phyloP scores from a whole-genome alignment of 2,888 invertebrate species.

The Cantharis flavilabris region DNA sequence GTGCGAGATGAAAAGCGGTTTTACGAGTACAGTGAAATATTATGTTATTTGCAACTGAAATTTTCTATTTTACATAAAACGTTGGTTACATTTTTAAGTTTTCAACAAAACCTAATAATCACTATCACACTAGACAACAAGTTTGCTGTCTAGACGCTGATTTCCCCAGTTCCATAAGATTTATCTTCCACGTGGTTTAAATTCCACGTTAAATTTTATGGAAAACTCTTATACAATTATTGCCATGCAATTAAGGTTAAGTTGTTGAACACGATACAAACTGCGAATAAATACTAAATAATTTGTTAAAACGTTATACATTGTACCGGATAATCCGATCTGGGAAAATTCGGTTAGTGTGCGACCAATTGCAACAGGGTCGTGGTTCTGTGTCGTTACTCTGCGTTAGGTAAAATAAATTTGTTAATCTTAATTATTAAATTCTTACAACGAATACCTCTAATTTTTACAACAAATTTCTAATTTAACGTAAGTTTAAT shows the following conservation, averaged over 20 bases:
- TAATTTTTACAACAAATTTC: no score
- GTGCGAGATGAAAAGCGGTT: background rate
- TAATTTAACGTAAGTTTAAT: no score
- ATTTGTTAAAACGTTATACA: background rate
- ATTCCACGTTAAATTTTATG: background rate
- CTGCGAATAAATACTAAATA: background rate
- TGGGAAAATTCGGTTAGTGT: background rate
- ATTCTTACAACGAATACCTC: no score
- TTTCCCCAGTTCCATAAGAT: background rate
- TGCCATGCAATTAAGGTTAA: background rate
- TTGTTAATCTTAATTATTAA: background rate
- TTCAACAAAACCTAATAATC: background rate
- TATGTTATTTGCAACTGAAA: background rate
- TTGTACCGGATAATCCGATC: background rate
- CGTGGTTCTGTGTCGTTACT: background rate
- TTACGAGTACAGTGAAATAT: background rate
- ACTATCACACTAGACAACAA: background rate
- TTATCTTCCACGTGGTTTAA: background rate
- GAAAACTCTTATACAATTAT: background rate
- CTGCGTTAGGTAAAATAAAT: background rate
- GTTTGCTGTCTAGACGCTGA: background rate
- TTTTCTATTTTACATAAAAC: background rate
- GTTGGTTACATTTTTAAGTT: background rate
- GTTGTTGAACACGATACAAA: background rate
- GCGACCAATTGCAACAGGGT: background rate